Base-by-base conservation (phyloP, 2,113 vertebrate species). In the Rhynchomys soricoides region DNA sequence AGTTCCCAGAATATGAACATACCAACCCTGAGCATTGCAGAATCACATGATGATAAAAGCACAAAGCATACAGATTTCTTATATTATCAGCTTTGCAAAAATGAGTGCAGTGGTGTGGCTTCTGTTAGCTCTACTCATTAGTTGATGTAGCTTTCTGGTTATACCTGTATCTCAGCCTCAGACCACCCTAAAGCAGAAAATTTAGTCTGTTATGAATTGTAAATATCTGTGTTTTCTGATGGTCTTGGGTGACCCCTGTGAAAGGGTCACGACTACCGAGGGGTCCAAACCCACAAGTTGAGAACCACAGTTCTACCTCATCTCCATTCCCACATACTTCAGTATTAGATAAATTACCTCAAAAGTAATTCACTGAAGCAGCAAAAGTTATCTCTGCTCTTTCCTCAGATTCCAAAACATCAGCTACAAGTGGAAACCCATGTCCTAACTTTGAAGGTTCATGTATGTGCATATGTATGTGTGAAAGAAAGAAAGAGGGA, bases 281-380 rank as follows among this genome's bases (percentile, higher is more conserved):
- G n/a, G 21, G n/a, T 73, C 0, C 1, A n/a, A 21, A 24, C n/a
- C 21, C 19, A 57, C 19, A 57, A 3, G 10, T 81, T 55, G 17
- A n/a, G 19, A n/a, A 57, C 17, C 77, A 55, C 37, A 24, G 37
- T 95, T 97, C 95, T 93, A 94, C 34, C 95, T 94, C 86, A 50
- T 95, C 89, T 96, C 87, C 78, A 75, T 48, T 93, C n/a, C 70
- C 78, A 94, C 50, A 85, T 93, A 91, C 82, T 74, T 92, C 62
- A 92, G 82, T 10, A n/a, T 96, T 68, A 75, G 66, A 93, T 85
- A 93, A 95, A 93, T 96, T 87, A 87, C 68, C 59, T 95, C 91
- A 89, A 62, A 91, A 87, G 62, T 29, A 43, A 88, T 59, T 93
- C 66, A 12, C 68, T 57, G n/a, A 29, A 78, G 13, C 89, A 92